Evolutionary conservation across 2,113 vertebrate species (phyloP), one percentile per base, ranked within the genome.

Genomic region (Gnathonemus longibarbis): DNA sequence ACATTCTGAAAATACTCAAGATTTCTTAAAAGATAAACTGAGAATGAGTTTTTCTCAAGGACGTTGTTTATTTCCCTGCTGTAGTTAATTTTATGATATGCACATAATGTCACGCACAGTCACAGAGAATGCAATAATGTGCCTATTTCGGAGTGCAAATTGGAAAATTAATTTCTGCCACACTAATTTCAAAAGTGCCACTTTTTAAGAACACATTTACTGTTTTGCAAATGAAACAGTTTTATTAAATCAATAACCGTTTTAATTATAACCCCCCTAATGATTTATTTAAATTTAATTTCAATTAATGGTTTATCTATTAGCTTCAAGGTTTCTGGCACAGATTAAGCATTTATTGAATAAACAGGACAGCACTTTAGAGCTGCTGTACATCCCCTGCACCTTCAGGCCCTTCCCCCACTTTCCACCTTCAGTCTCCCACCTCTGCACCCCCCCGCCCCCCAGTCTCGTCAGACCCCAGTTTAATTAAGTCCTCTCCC

Each of bases 241-340:
- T 92, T 94, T 95, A 96, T 95, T 94, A 94, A 94, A 95, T 93
- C 89, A 92, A 94, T 94, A 93, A 93, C 94, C 91, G 94, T 93
- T 93, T 88, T 94, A 95, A 94, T 94, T 93, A 92, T 90, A 89
- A 92, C 89, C 90, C 92, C 89, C 90, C 94, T 91, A 93, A 94
- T 90, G 87, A 90, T 91, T 93, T 90, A 70, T 89, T 90, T 92
- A 74, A 88, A 88, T 88, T 48, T 48, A 35, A 88, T 62, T 88
- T 58, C 52, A 88, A 88, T 88, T 48, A 88, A 88, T 62, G 19
- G 35, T 62, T 88, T 88, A 88, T 88, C 87, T 88, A 66, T 88
- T 62, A 53, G 52, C 87, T 56, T 88, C 19, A 62, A 62, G 87
- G 53, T 66, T 62, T 88, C 35, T 42, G 5, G 53, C 87, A 42